A percentile compares a stretch with the other conserved stretches of the same genome.
Evolutionary conservation across 1,140 invertebrate genomes (phyloP).

Genomic region (Aphaenogaster ashmeadi): DNA sequence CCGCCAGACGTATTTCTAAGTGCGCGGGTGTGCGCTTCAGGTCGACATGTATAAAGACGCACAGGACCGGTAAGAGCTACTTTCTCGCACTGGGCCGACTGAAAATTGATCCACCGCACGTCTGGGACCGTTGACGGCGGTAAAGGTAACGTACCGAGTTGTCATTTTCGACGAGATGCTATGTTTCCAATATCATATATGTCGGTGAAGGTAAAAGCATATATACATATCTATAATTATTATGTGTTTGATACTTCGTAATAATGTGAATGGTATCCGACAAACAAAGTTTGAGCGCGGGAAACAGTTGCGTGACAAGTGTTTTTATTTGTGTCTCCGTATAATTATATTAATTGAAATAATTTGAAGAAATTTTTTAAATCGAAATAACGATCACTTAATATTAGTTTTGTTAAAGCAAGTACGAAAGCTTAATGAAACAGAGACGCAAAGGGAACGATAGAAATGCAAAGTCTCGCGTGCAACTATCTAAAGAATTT

Average conservation of each 20-base stretch:
- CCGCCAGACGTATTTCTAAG: conserved; percentile 58
- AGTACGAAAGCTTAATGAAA: not conserved
- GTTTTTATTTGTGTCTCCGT: not conserved
- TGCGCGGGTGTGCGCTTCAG: conserved; percentile 51
- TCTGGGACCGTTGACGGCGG: conserved; percentile 30
- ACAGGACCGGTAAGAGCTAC: conserved; percentile 75
- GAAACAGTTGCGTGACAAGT: not conserved
- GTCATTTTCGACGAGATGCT: not conserved
- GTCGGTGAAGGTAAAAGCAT: not conserved
- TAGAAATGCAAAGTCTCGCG: not conserved
- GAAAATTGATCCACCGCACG: conserved; percentile 73
- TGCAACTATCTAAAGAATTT: not conserved
- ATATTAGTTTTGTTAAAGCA: not conserved
- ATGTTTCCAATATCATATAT: not conserved
- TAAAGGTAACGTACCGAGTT: conserved; percentile 22
- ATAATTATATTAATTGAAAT: not conserved
- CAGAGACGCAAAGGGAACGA: not conserved
- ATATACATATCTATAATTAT: not conserved
- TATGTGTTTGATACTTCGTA: not conserved
- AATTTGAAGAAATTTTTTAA: not conserved
- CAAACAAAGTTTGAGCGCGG: not conserved
- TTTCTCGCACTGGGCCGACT: conserved; percentile 70
- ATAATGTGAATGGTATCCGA: not conserved
- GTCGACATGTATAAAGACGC: conserved; percentile 71
- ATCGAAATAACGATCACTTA: not conserved